These are phyloP conservation scores for Gila orcuttii DNA, from an alignment of 2,113 vertebrate genomes.

Conservation along the genomic window DNA sequence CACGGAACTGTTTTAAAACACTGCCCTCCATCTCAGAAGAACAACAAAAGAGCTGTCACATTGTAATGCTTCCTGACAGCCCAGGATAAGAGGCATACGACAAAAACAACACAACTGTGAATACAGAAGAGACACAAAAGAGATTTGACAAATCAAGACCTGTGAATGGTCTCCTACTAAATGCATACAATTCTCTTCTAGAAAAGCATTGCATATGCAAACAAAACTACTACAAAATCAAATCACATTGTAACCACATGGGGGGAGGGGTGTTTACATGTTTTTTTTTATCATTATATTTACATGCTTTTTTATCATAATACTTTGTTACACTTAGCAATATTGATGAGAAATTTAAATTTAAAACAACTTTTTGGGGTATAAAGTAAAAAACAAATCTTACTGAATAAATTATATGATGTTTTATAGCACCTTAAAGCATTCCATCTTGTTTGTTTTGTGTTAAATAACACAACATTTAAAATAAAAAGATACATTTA, in stretches of 20 bases:
- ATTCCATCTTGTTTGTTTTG: too few relatives aligned
- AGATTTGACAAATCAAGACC: constrained; percentile 22
- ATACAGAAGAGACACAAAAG: constrained; percentile 58
- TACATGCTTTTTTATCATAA: background rate
- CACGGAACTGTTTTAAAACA: constrained; percentile 64
- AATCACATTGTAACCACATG: background rate
- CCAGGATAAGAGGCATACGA: constrained; percentile 52
- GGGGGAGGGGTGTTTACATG: background rate
- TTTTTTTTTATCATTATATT: background rate
- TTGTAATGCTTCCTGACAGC: constrained; percentile 71
- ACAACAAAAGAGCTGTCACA: constrained; percentile 68
- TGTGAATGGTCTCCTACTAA: background rate
- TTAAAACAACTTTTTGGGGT: background rate
- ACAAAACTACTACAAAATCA: background rate
- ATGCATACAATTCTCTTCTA: background rate
- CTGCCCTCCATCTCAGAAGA: constrained; percentile 67
- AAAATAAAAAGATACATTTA: too few relatives aligned
- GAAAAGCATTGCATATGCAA: constrained; percentile 17
- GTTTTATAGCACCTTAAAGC: too few relatives aligned
- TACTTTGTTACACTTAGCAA: background rate
- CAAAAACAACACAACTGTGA: constrained; percentile 58
- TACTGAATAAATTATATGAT: too few relatives aligned
- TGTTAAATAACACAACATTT: too few relatives aligned
- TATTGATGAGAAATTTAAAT: background rate
- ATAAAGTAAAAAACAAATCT: too few relatives aligned